Evolutionary conservation across 1,140 invertebrate species (phyloP).

Genomic region (Helicoverpa armigera): DNA sequence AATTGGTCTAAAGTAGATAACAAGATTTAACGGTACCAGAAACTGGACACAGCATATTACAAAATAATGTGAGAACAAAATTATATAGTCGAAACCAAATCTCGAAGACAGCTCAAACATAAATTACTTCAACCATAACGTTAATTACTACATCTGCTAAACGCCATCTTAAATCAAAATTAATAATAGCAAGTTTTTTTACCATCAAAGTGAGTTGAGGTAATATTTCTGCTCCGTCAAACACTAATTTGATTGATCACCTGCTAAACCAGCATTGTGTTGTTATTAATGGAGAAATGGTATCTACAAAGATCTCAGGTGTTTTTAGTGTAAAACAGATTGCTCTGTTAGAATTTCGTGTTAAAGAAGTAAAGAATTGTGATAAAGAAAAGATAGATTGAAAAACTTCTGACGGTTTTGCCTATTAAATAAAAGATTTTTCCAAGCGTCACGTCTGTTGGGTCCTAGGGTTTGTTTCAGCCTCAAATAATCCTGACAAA

Average conservation of each 20-base stretch:
- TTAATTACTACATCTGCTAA: slow-evolving; percentile 7
- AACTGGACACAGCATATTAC: background rate
- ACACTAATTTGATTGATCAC: slow-evolving; percentile 24
- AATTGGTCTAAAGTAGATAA: too few species aligned
- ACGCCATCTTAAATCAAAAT: slow-evolving; percentile 8
- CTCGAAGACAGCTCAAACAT: background rate
- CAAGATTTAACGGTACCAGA: too few species aligned
- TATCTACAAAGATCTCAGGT: background rate
- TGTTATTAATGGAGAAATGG: background rate
- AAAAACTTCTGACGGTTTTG: too few species aligned
- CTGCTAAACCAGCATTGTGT: background rate
- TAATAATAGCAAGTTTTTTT: background rate
- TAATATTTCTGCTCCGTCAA: slow-evolving; percentile 7
- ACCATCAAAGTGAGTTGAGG: background rate
- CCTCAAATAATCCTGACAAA: too few species aligned
- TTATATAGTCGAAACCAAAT: background rate
- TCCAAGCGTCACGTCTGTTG: too few species aligned
- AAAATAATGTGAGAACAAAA: background rate
- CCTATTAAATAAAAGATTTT: too few species aligned
- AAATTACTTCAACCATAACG: background rate
- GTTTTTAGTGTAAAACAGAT: background rate
- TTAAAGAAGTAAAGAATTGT: background rate
- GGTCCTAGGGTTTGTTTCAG: too few species aligned
- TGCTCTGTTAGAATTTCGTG: background rate
- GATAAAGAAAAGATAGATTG: background rate